phyloP scores from a whole-genome alignment of 2,797 vertebrate genomes.

The Etheostoma perlongum region DNA sequence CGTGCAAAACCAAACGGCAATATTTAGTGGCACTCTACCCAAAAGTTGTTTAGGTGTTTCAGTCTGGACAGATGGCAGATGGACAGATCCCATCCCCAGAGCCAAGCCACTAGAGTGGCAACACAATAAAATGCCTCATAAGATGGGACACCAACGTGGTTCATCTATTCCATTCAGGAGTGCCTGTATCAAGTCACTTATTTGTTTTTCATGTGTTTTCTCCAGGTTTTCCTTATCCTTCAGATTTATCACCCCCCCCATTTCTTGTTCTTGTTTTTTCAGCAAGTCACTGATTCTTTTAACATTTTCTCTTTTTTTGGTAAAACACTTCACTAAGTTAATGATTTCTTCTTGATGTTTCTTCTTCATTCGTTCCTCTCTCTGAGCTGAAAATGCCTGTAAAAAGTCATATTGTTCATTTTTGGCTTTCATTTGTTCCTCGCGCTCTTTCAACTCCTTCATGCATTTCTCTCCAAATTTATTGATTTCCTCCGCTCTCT shows the following conservation, averaged over 20 bases:
- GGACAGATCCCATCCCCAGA: not conserved
- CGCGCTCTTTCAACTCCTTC: not conserved
- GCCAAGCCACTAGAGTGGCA: not conserved
- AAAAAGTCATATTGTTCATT: not conserved
- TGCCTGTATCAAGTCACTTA: slow-evolving; percentile 4
- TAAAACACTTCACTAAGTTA: not conserved
- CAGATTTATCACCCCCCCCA: not conserved
- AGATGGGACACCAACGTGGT: not conserved
- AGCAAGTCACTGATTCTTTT: not conserved
- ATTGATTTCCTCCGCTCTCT: not conserved
- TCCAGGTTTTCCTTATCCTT: not conserved
- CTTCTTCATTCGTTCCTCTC: not conserved
- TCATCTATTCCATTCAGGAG: not conserved
- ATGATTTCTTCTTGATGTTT: not conserved
- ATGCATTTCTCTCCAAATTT: not conserved
- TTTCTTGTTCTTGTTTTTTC: not conserved
- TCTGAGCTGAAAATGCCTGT: not conserved
- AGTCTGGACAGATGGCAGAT: not conserved
- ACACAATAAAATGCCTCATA: not conserved
- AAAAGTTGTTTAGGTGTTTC: not conserved
- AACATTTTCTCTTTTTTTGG: not conserved
- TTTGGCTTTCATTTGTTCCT: not conserved
- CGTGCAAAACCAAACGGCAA: too few relatives aligned
- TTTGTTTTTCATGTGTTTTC: not conserved
- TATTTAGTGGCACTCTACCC: not conserved